Base-by-base conservation (phyloP, 2,797 vertebrate species). In the Sebastes dallii region DNA sequence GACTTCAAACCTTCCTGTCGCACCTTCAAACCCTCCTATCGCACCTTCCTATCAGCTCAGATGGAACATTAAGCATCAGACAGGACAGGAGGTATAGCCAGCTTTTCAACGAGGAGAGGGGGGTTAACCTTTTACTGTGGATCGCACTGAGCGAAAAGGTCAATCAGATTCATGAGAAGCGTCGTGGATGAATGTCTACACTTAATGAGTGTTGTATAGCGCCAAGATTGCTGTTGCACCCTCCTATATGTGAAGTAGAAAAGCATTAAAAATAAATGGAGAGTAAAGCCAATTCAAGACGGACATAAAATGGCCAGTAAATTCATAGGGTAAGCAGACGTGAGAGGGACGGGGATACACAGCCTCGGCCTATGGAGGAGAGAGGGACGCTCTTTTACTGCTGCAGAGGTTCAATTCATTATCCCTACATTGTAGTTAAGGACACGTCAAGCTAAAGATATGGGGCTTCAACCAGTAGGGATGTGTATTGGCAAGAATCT, bases 161-260 rank as follows among this genome's bases (percentile, higher is more conserved):
- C 92, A 94, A 95, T 94, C 86, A 94, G 89, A 94, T 95, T 92
- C 93, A 94, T 93, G 92, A 90, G 89, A 92, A 87, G 80, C n/a
- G 72, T 66, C 18, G 71, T 66, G 88, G 90, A 90, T 87, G 88
- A 85, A 91, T 88, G 91, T 92, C 83, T 77, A 72, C 70, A 30
- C 77, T 87, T 90, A 90, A 94, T 89, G 85, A 94, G 77, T 62
- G 66, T 70, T 59, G 64, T 75, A 54, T 77, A 80, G 84, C 36
- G 6, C 22, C 66, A 54, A 60, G 65, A 83, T 55, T n/a, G 50
- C 86, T 69, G 83, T 66, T 78, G 81, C 74, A 11, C 80, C 78
- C 69, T 81, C 58, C 72, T 74, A 71, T 62, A 62, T 65, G 85
- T 58, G 75, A 75, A 83, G 62, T 55, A 66, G 64, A 70, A 72